Evolutionary conservation across 2,888 invertebrate genomes (phyloP), one percentile per base, ranked within the genome.

Genomic region (Xylota segnis): DNA sequence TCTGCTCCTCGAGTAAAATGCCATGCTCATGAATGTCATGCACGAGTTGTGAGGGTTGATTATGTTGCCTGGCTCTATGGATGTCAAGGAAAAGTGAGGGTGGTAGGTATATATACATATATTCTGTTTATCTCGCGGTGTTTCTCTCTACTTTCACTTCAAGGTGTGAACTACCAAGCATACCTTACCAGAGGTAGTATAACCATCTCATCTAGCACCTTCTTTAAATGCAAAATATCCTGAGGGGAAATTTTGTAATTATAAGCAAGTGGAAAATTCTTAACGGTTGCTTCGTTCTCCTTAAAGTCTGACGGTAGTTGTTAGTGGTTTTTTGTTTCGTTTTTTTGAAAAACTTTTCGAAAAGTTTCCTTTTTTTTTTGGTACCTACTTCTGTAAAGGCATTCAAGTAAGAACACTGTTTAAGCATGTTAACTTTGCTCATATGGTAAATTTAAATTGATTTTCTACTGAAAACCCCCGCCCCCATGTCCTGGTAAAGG

Each of bases 81-180:
- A 34, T 81, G 75, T 59, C 37, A 77, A 83, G 72, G 77, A 66
- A 71, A 74, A 34, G 50, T 12, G 70, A 45, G 54, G 29, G 54
- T 29, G 40, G 40, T 63, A 45, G 40, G 29, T 52, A 7, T 29
- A 32, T 58, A 37, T 71, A 68, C 18, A 23, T 23, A 23, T 23
- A 23, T 40, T 71, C 66, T 74, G 56, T 63, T 77, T 83, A 84
- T 74, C 68, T 74, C 77, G 61, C 77, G 66, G 65, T 68, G 66
- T 71, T 68, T 74, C 74, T 74, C 74, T 59, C 23, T 47, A 54
- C 81, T 66, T 66, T 52, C 86, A 66, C 82, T 76, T 76, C 7
- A 45, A 82, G 76, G 86, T 77, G 86, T 77, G 77, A 86, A 86
- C 82, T 82, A 61, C 71, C 71, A 72, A 45, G 68, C 52, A 75